These are phyloP conservation scores for Brachirus orientalis DNA, from an alignment of 2,113 vertebrate species.

Conservation along the genomic window DNA sequence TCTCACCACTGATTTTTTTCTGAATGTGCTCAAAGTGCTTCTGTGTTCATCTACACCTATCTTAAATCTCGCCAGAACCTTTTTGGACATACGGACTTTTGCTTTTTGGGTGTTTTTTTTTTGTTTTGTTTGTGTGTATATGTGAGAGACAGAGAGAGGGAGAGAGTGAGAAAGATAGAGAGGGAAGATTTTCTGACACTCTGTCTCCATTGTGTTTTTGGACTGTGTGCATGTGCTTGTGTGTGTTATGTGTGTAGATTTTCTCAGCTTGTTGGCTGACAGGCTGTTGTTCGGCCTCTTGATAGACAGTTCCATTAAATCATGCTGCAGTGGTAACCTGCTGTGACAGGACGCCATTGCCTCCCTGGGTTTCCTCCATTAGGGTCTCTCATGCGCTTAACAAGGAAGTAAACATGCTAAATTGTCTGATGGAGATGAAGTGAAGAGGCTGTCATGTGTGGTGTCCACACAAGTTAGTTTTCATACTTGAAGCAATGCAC, in stretches of 20 bases:
- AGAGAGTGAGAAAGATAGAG: not conserved
- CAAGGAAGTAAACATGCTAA: conserved; percentile 81
- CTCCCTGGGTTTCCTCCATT: conserved; percentile 75
- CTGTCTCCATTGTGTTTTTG: conserved; percentile 22
- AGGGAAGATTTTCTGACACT: conserved; percentile 48
- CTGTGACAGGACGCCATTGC: conserved; percentile 73
- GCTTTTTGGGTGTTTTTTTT: conserved; percentile 19
- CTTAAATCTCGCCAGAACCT: conserved; percentile 47
- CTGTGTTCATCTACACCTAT: conserved; percentile 47
- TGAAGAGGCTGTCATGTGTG: conserved; percentile 51
- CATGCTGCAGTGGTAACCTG: conserved; percentile 71
- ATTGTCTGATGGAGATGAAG: conserved; percentile 72
- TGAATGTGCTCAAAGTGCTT: conserved; percentile 30
- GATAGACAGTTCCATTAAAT: conserved; percentile 83
- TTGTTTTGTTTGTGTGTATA: conserved; percentile 8
- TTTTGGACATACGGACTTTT: conserved; percentile 56
- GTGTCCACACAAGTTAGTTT: conserved; percentile 28
- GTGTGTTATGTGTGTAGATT: conserved; percentile 23
- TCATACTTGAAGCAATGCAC: conserved; percentile 4
- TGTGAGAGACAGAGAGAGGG: not conserved
- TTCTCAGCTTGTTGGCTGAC: conserved; percentile 62
- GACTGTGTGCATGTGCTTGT: not conserved
- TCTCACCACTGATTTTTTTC: conserved; percentile 52
- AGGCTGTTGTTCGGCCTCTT: conserved; percentile 70
- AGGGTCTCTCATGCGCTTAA: conserved; percentile 76